Conservation (phyloP, 2,113 vertebrate genomes). For the Melanerpes aurifrons region DNA sequence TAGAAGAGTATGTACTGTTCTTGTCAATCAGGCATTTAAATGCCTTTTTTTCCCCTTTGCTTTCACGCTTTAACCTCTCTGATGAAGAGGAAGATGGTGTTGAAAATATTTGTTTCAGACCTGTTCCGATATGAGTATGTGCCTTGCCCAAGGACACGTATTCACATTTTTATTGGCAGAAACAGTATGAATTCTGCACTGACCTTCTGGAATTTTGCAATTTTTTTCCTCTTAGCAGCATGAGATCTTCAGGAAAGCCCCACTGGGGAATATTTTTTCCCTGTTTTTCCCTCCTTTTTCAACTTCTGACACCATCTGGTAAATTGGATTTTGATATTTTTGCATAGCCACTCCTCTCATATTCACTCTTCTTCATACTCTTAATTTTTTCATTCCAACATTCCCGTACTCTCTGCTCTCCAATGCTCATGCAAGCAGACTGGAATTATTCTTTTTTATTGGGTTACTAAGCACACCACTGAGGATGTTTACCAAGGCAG, state of each 20-base stretch:
- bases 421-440: constrained; percentile 8
- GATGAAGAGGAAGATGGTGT: neutral
- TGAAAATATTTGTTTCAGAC: neutral
- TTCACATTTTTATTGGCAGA: neutral
- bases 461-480: constrained; percentile 22
- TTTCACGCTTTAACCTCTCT: neutral
- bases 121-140: neutral
- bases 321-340: constrained; percentile 40
- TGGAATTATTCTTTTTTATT: constrained; percentile 54
- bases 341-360: neutral
- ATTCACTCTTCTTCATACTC: neutral
- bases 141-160: neutral
- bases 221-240: neutral
- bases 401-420: neutral
- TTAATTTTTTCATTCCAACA: neutral
- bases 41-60: neutral
- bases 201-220: constrained; percentile 25
- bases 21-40: neutral
- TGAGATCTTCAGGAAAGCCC: constrained; percentile 21
- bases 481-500: constrained; percentile 62
- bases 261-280: neutral
- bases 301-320: constrained; percentile 34
- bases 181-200: constrained; percentile 1
- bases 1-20: neutral
- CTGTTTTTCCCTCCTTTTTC: constrained; percentile 13